A percentile compares a stretch with the other conserved stretches of the same genome.
Evolutionary conservation across 2,797 vertebrate species (phyloP).

Genomic region (Brachymystax lenok): DNA sequence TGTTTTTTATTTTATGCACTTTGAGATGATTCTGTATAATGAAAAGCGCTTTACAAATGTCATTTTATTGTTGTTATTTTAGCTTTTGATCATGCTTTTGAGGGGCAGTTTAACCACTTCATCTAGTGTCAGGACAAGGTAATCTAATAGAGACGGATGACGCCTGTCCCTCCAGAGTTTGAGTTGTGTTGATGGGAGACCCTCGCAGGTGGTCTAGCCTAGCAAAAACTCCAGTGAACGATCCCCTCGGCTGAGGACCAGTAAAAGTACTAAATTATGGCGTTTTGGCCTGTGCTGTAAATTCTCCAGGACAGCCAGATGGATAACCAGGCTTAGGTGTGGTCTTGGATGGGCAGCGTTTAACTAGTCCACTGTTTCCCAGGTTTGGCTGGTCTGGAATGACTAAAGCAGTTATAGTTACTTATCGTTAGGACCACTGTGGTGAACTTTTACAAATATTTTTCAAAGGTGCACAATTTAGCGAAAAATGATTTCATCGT

Average conservation of each 20-base stretch:
- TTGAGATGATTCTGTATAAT: too few species aligned
- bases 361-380: slow-evolving; percentile 67
- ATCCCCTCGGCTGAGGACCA: slow-evolving; percentile 72
- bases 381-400: slow-evolving; percentile 64
- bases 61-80: too few species aligned
- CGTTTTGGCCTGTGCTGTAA: slow-evolving; percentile 74
- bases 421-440: slow-evolving; percentile 15
- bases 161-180: slow-evolving; percentile 58
- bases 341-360: slow-evolving; percentile 61
- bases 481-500: background rate
- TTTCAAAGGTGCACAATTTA: background rate
- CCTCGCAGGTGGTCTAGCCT: slow-evolving; percentile 74
- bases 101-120: background rate
- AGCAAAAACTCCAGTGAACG: slow-evolving; percentile 73
- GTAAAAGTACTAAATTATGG: slow-evolving; percentile 80
- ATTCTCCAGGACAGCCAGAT: slow-evolving; percentile 69
- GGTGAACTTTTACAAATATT: background rate
- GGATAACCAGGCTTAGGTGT: slow-evolving; percentile 66
- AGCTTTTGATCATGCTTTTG: background rate
- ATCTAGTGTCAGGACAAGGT: background rate
- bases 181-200: slow-evolving; percentile 71
- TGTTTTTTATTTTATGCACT: too few species aligned
- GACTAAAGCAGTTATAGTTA: slow-evolving; percentile 30
- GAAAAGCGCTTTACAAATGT: too few species aligned
- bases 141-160: slow-evolving; percentile 49